phyloP scores from a whole-genome alignment of 2,113 vertebrate genomes.

The Gadus chalcogrammus region DNA sequence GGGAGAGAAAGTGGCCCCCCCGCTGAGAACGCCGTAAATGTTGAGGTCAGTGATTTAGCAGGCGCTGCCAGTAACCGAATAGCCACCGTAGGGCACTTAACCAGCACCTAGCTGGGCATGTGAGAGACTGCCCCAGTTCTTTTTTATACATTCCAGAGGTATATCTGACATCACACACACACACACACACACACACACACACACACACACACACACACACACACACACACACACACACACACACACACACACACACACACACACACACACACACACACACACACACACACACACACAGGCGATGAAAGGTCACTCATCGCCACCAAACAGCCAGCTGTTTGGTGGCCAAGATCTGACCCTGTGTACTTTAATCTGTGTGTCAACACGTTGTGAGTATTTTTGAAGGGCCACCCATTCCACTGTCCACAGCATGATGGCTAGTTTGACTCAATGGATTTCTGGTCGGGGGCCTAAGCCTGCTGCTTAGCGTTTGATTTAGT shows the following conservation, averaged over 20 bases:
- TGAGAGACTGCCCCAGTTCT: not conserved
- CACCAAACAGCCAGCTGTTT: not conserved
- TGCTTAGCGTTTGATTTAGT: too few species aligned
- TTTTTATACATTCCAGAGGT: conserved; percentile 10
- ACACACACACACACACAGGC: not conserved
- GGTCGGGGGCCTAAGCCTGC: too few species aligned
- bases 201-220: not conserved
- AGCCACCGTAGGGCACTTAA: not conserved
- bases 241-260: not conserved
- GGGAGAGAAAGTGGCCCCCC: not conserved
- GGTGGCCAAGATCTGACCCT: not conserved
- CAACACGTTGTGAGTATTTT: not conserved
- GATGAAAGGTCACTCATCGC: not conserved
- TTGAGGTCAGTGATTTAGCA: not conserved
- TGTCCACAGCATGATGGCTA: not conserved
- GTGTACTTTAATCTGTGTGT: not conserved
- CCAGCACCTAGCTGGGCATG: conserved; percentile 1
- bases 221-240: not conserved
- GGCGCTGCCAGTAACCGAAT: conserved; percentile 2
- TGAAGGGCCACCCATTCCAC: not conserved
- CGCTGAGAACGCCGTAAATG: conserved; percentile 6
- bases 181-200: not conserved
- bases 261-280: not conserved
- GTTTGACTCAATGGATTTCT: not conserved
- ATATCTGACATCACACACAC: not conserved